Evolutionary conservation across 2,888 invertebrate species (phyloP), one percentile per base, ranked within the genome.

Genomic region (Cactoblastis cactorum): DNA sequence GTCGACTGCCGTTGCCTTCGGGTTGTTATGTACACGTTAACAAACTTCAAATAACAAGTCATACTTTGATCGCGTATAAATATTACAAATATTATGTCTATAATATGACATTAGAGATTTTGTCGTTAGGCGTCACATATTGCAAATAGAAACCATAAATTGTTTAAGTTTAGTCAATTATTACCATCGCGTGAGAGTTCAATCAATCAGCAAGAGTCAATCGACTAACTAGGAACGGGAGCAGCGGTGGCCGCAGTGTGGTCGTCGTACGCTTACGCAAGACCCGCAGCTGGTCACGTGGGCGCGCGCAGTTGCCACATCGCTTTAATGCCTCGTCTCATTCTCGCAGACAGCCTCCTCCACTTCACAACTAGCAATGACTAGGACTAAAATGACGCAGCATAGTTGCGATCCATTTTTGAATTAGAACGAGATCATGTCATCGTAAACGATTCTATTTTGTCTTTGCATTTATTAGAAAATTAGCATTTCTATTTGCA

Each of bases 181-280:
- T 50, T 50, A 53, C 53, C 52, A 54, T 54, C 54, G 48, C 51
- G 50, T 55, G 49, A 55, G 57, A 62, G 63, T 67, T 65, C 59
- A 64, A 71, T 73, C 70, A 76, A 74, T 74, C 68, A 64, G 59
- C 57, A 67, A 65, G 61, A 65, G 65, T 67, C 61, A 67, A 69
- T 65, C 63, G 57, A 52, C 58, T 63, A 56, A 52, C 58, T 61
- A 65, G 64, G 60, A 71, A 64, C 64, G 63, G 66, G 67, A 73
- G 64, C 66, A 60, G 60, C 57, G 55, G 59, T 62, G 62, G 59
- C 67, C 71, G 71, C 71, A 65, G 66, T 68, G 82, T 80, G 77
- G 77, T 80, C 73, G 78, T 76, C 77, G 81, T 73, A 80, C 77
- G 79, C 84, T 88, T 88, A 88, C 89, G 88, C 86, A 88, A 88